A percentile compares a stretch with the other conserved stretches of the same genome.
Conservation (phyloP, 2,888 invertebrate genomes). For the Notodromas monacha region DNA sequence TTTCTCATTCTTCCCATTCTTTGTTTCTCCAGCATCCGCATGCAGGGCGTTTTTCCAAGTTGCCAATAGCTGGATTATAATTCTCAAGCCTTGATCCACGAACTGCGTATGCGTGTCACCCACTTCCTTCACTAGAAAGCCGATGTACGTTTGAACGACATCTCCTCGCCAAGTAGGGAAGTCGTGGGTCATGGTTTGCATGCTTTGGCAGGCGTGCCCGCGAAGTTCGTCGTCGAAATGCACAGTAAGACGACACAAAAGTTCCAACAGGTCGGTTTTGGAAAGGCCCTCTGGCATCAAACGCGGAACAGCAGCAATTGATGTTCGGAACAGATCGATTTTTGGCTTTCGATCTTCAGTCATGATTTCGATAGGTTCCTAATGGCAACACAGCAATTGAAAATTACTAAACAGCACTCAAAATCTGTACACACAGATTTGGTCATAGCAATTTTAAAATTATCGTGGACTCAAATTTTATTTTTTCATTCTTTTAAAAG, state of each 20-base stretch:
- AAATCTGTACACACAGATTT: neutral
- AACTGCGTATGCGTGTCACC: slow-evolving; percentile 56
- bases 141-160: no score
- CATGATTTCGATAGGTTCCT: slow-evolving; percentile 56
- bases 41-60: slow-evolving; percentile 57
- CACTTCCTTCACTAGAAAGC: slow-evolving; percentile 73
- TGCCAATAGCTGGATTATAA: slow-evolving; percentile 61
- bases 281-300: slow-evolving; percentile 93
- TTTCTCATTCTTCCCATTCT: no score
- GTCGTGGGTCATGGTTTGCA: slow-evolving; percentile 78
- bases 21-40: no score
- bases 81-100: slow-evolving; percentile 66
- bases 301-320: slow-evolving; percentile 89
- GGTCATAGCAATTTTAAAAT: neutral
- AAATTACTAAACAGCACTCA: slow-evolving; percentile 6
- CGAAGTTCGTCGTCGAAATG: slow-evolving; percentile 95
- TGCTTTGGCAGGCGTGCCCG: slow-evolving; percentile 63
- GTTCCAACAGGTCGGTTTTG: slow-evolving; percentile 64
- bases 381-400: neutral
- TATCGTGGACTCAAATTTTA: neutral
- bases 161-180: slow-evolving; percentile 93
- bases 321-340: slow-evolving; percentile 86
- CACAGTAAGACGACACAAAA: slow-evolving; percentile 67
- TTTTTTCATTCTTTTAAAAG: no score
- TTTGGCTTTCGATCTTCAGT: slow-evolving; percentile 87